Percentiles rank a stretch among this genome's conserved stretches.
phyloP scores from a whole-genome alignment of 2,113 vertebrate genomes.

The Eira barbara region DNA sequence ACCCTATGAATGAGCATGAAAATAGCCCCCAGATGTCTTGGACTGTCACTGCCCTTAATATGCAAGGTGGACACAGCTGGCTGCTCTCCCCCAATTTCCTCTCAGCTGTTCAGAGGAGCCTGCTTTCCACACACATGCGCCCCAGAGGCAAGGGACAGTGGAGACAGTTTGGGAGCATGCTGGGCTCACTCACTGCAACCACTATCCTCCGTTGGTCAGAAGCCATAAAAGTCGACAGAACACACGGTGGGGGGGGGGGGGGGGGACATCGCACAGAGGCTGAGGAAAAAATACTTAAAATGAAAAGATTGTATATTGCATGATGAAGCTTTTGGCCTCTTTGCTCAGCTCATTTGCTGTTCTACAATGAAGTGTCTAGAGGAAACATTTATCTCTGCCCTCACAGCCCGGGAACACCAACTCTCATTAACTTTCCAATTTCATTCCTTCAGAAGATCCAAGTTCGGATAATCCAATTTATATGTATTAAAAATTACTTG shows the following conservation, averaged over 20 bases:
- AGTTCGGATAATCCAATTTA: not conserved
- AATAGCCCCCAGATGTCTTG: not conserved
- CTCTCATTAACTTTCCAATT: not conserved
- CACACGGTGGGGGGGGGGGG: rapidly evolving
- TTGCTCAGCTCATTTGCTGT: not conserved
- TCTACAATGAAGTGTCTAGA: not conserved
- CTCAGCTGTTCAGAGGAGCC: too few species aligned
- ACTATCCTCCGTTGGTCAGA: not conserved
- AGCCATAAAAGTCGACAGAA: rapidly evolving
- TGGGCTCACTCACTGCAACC: not conserved
- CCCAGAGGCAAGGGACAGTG: rapidly evolving
- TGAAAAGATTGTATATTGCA: not conserved
- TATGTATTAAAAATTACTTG: not conserved
- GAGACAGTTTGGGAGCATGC: too few species aligned
- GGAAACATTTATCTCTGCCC: not conserved
- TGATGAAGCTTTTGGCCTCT: not conserved
- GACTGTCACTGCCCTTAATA: too few species aligned
- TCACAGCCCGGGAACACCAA: not conserved
- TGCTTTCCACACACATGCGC: not conserved
- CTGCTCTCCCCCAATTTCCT: not conserved
- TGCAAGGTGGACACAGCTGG: not conserved
- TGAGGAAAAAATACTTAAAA: not conserved
- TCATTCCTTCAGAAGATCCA: not conserved
- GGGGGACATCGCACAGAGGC: not conserved
- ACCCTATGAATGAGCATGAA: not conserved